A percentile compares a stretch with the other conserved stretches of the same genome.
Conservation (phyloP, 2,113 vertebrate species). For the Ailuropoda melanoleuca region DNA sequence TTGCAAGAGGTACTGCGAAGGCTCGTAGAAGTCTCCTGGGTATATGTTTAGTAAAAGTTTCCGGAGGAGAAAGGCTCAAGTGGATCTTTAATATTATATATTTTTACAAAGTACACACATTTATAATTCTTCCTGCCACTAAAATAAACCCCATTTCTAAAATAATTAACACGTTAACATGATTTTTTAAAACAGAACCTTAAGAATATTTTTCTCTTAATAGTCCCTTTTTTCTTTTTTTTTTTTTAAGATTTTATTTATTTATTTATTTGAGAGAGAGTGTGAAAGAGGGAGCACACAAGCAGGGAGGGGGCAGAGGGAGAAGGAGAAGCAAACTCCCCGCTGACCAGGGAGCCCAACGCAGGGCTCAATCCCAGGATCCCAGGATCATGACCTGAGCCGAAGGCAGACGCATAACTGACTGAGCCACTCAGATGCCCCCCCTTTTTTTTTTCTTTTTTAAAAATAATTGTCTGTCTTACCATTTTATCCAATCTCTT, state of each 20-base stretch:
- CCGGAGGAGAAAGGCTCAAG: not conserved
- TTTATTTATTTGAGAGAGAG: too few relatives aligned
- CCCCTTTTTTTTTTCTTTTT: not conserved
- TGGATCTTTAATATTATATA: not conserved
- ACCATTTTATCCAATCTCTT: not conserved
- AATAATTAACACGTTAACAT: not conserved
- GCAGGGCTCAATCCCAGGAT: too few relatives aligned
- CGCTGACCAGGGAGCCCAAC: too few relatives aligned
- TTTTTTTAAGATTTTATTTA: too few relatives aligned
- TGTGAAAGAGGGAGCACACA: too few relatives aligned
- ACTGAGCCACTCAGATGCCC: not conserved
- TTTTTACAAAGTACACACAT: not conserved
- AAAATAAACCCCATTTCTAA: not conserved
- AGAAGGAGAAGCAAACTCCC: too few relatives aligned
- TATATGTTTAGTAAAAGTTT: not conserved
- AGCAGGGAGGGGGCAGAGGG: too few relatives aligned
- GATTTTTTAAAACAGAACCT: not conserved
- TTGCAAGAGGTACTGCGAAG: not conserved
- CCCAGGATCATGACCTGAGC: too few relatives aligned
- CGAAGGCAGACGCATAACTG: too few relatives aligned
- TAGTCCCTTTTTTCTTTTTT: not conserved
- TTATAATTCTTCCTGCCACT: not conserved
- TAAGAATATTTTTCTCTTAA: not conserved
- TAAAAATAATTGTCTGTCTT: not conserved
- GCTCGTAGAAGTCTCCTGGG: not conserved